Evolutionary conservation across 2,888 invertebrate species (phyloP), one percentile per base, ranked within the genome.

Genomic region (Philaethria dido): DNA sequence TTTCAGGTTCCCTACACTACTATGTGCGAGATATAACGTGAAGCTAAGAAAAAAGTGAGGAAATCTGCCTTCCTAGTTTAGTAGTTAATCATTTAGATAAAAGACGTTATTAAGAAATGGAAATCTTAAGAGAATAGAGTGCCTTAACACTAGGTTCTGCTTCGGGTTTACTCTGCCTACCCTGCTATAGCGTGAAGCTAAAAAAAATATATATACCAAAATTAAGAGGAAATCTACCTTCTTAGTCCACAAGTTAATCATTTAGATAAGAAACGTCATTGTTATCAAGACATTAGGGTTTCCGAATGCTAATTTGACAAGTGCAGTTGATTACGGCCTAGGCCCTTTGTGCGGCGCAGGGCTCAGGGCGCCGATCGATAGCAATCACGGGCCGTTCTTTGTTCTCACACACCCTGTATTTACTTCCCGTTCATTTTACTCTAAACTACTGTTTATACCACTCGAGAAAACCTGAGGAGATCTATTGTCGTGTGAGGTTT

Each of bases 341-440:
- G 55, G 67, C 64, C 64, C 68, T 59, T 64, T 57, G 13, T 13
- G 16, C 60, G 64, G 66, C 66, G 72, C 70, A 66, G 70, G 66
- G 68, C 64, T 52, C 62, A 70, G 72, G 72, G 68, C 70, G 69
- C 68, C 66, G 73, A 74, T 74, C 74, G 71, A 74, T 74, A 74
- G 57, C 69, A 67, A 70, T 69, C 69, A 69, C 69, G 69, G 57
- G 61, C 47, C 47, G 60, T 62, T 64, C 72, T 70, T 68, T 70
- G 69, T 70, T 72, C 68, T 59, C 69, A 57, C 66, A 62, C 66
- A 64, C 39, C 68, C 64, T 62, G 62, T 62, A 59, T 62, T 64
- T 54, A 63, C 66, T 61, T 66, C 52, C 65, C 25, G 57, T 48
- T 59, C 45, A 39, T 36, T 64, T 61, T 61, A 11, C 39, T 60